Percentiles rank a stretch among this genome's conserved stretches.
phyloP scores from a whole-genome alignment of 2,797 vertebrate species.

The Cirrhinus mrigala region DNA sequence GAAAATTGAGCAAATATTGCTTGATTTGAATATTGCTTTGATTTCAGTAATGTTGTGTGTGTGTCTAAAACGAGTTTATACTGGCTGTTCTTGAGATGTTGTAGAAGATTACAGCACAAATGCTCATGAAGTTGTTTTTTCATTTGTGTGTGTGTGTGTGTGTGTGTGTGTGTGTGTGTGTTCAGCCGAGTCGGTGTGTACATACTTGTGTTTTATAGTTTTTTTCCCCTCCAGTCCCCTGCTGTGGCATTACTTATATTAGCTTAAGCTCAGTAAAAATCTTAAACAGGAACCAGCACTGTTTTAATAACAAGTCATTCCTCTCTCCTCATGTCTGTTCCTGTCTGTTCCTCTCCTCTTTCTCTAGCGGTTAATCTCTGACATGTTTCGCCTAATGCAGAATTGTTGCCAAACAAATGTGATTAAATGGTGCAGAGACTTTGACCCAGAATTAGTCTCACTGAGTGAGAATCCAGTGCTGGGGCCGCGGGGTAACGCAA shows the following conservation, averaged over 20 bases:
- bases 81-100: not conserved
- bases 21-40: no score
- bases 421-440: constrained; percentile 64
- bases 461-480: constrained; percentile 64
- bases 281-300: constrained; percentile 54
- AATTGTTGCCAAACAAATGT: constrained; percentile 69
- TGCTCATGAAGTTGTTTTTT: not conserved
- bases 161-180: not conserved
- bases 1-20: no score
- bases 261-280: constrained; percentile 59
- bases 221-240: constrained; percentile 45
- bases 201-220: constrained; percentile 49
- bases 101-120: not conserved
- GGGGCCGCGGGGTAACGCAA: constrained; percentile 45
- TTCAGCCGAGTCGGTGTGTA: constrained; percentile 19
- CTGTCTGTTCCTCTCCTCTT: constrained; percentile 42
- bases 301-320: constrained; percentile 37
- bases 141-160: not conserved
- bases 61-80: not conserved
- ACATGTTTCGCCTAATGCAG: constrained; percentile 57
- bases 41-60: not conserved
- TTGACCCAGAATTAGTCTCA: constrained; percentile 69
- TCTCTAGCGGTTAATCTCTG: constrained; percentile 25
- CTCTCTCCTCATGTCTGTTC: constrained; percentile 17
- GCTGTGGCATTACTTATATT: constrained; percentile 53